Evolutionary conservation across 2,888 invertebrate species (phyloP).

Genomic region (Diogma glabrata): DNA sequence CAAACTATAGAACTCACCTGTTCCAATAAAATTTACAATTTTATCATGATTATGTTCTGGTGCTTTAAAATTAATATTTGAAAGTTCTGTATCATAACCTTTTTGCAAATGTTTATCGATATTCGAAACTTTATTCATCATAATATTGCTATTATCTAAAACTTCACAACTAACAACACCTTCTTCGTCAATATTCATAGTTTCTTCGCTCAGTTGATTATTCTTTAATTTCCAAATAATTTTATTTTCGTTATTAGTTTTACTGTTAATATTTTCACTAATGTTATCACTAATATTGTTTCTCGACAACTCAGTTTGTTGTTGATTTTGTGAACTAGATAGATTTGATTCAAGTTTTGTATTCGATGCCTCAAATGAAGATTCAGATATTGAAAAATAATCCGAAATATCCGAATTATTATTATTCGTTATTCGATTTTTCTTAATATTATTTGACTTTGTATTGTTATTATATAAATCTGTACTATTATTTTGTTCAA

Average conservation of each 20-base stretch:
- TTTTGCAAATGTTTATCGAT: slow-evolving; percentile 17
- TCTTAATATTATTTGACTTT: slow-evolving; percentile 11
- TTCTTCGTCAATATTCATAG: slow-evolving; percentile 31
- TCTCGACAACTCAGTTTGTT: background rate
- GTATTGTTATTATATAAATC: background rate
- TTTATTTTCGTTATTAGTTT: slow-evolving; percentile 6
- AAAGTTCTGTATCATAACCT: slow-evolving; percentile 21
- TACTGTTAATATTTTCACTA: slow-evolving; percentile 14
- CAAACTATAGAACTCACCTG: slow-evolving; percentile 38
- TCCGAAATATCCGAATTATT: slow-evolving; percentile 9
- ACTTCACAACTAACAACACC: slow-evolving; percentile 13
- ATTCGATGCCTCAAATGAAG: slow-evolving; percentile 20
- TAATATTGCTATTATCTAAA: slow-evolving; percentile 12
- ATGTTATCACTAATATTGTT: slow-evolving; percentile 10
- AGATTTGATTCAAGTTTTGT: slow-evolving; percentile 18
- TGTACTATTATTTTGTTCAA: background rate
- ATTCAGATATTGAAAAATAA: slow-evolving; percentile 17
- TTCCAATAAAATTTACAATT: slow-evolving; percentile 49
- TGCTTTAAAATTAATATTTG: slow-evolving; percentile 27
- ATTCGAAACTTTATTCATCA: no score
- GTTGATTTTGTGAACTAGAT: background rate
- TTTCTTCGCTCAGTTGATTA: slow-evolving; percentile 32
- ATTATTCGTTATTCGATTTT: slow-evolving; percentile 8
- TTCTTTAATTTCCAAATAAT: slow-evolving; percentile 21
- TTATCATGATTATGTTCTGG: slow-evolving; percentile 44